phyloP scores from a whole-genome alignment of 1,140 invertebrate genomes.

The Parasteatoda tepidariorum region DNA sequence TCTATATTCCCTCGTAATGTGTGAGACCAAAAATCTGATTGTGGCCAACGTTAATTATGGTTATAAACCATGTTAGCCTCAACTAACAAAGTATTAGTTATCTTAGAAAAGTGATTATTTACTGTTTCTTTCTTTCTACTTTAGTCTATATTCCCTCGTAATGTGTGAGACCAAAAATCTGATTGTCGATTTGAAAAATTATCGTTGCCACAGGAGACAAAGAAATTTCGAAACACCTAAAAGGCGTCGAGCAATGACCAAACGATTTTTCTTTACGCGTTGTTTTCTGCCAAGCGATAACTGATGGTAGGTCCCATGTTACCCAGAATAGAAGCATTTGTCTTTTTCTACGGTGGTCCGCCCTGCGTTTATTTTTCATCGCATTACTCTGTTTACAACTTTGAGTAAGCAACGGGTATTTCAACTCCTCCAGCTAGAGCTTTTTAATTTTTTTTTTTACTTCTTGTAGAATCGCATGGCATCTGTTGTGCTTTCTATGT shows the following conservation, averaged over 20 bases:
- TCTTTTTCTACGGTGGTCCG: constrained; percentile 13
- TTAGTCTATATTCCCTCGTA: too few relatives aligned
- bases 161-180: background rate
- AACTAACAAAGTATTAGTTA: too few relatives aligned
- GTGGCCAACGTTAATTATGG: too few relatives aligned
- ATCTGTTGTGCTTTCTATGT: background rate
- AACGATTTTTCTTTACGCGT: constrained; percentile 51
- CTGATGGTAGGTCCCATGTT: constrained; percentile 51
- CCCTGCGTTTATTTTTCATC: constrained; percentile 47
- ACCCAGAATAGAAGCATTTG: constrained; percentile 54
- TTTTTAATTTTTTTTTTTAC: background rate
- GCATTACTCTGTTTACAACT: constrained; percentile 37
- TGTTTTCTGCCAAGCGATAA: constrained; percentile 49
- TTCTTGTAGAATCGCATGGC: background rate
- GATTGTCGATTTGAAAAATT: constrained; percentile 3
- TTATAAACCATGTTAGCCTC: too few relatives aligned
- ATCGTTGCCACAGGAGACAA: background rate
- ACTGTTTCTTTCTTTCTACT: too few relatives aligned
- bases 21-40: too few relatives aligned
- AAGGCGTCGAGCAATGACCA: constrained; percentile 48
- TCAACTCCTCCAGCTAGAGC: background rate
- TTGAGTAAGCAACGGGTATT: constrained; percentile 39
- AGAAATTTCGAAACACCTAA: constrained; percentile 40
- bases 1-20: too few relatives aligned
- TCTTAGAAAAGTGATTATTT: too few relatives aligned